Evolutionary conservation across 1,140 invertebrate species (phyloP), one percentile per base, ranked within the genome.

Genomic region (Hydropsyche tenuis): DNA sequence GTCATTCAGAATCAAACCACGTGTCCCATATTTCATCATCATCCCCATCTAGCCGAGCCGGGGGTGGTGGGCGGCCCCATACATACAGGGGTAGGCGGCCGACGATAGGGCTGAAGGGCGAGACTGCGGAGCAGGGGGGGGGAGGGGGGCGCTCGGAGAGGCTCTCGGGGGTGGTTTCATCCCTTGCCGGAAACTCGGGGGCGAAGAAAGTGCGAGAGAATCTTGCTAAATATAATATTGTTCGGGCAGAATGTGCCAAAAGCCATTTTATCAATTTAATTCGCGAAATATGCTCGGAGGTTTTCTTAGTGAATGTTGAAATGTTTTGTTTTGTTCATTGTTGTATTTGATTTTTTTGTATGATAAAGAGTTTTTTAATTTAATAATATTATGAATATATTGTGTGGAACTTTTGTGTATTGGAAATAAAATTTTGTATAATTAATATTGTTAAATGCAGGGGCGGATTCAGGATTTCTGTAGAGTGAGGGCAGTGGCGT

Each of bases 21-120:
- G 87, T 87, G 87, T 87, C 86, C 86, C 86, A 87, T 88, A 87
- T 87, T 88, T 88, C 87, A 88, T 88, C 87, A 87, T 87, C 86
- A 87, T 79, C 80, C 81, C 78, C 9, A 43, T 1, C 80, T 79
- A 76, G 78, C 80, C 82, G 81, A 78, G 81, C 80, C 66, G 71
- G 73, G 12, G 60, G 60, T 14, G 42, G 12, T 56, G 48, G 23
- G 48, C 16, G 51, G 51, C 12, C 22, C 18, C 45, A n/a, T 48
- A 6, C 12, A 14, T 48, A 20, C 25, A 22, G 56, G 56, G 4
- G 23, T 20, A 16, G n/a, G 14, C 45, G 66, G 12, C 23, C 66
- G n/a, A 16, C 6, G 14, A 18, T 46, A 69, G 25, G 20, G 23
- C 63, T 64, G 45, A 37, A 48, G 45, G 22, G 65, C 42, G 18